Conservation (phyloP, 1,140 invertebrate genomes). For the Wiebesia pumilae region DNA sequence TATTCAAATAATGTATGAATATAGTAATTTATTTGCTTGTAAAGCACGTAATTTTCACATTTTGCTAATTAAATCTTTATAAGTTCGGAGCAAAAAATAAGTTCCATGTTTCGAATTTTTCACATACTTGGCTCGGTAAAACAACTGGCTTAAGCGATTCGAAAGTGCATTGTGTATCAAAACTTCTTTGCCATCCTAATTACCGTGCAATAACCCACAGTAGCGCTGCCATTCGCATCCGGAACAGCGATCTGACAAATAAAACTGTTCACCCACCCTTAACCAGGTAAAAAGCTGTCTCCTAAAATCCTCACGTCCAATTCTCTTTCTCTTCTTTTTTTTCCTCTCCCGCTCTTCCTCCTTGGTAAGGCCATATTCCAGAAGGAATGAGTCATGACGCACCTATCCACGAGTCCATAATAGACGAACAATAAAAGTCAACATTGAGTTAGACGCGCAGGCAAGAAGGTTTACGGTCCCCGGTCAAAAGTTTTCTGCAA, state of each 20-base stretch:
- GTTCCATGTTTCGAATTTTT: no score
- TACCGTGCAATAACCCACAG: not conserved
- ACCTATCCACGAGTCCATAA: slow-evolving; percentile 2
- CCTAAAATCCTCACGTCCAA: not conserved
- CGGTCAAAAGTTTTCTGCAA: slow-evolving; percentile 19
- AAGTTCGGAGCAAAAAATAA: no score
- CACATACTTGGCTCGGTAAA: no score
- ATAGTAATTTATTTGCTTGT: no score
- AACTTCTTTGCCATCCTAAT: not conserved
- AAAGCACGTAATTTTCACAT: no score
- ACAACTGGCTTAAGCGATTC: no score
- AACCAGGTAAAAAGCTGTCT: slow-evolving; percentile 30
- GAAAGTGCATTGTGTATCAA: not conserved
- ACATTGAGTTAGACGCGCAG: not conserved
- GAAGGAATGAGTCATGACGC: slow-evolving; percentile 1
- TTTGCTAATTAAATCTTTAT: no score
- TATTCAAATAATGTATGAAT: no score
- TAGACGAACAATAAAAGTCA: slow-evolving; percentile 50
- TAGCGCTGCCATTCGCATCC: not conserved
- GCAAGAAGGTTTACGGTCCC: slow-evolving; percentile 21
- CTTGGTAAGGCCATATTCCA: slow-evolving; percentile 1
- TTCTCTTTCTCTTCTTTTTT: not conserved
- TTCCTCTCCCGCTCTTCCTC: no score
- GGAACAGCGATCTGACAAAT: not conserved
- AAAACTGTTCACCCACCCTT: not conserved